phyloP scores from a whole-genome alignment of 2,113 vertebrate species.

The Gila orcuttii region DNA sequence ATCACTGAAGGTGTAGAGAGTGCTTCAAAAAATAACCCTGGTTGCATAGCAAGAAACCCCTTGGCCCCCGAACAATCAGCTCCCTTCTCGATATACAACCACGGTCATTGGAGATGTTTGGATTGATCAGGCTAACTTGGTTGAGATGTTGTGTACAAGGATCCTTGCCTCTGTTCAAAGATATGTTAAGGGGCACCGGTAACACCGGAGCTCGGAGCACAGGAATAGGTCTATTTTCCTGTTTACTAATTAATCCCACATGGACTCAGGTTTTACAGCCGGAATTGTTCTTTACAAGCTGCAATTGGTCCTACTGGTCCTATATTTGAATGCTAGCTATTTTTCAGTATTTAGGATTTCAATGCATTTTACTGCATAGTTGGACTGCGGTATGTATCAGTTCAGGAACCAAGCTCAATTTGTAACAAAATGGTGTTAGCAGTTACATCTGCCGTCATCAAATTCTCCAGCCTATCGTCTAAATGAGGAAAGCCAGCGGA shows the following conservation, averaged over 20 bases:
- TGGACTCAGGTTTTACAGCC: conserved; percentile 12
- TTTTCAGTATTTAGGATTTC: neutral
- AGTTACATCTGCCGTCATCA: conserved; percentile 2
- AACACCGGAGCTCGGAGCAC: conserved; percentile 20
- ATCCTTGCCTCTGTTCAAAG: conserved; percentile 29
- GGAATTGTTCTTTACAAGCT: neutral
- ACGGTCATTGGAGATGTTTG: neutral
- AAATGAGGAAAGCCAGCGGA: conserved; percentile 28
- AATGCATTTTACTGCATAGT: neutral
- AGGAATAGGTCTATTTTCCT: conserved; percentile 48
- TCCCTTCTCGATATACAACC: conserved; percentile 4
- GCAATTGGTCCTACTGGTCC: neutral
- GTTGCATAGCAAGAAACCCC: conserved; percentile 69
- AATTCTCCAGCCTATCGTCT: conserved; percentile 27
- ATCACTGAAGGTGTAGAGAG: conserved; percentile 54
- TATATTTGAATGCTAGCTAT: neutral
- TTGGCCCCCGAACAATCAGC: conserved; percentile 56
- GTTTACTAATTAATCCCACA: conserved; percentile 56
- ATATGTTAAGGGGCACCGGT: conserved; percentile 13
- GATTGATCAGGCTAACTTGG: neutral
- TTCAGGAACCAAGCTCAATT: neutral
- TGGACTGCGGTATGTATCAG: neutral
- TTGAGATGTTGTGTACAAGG: conserved; percentile 30
- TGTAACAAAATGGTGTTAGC: neutral
- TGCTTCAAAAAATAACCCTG: conserved; percentile 76